Base-by-base conservation (phyloP, 64 coral and sea anemone species). In the Montipora foliosa region DNA sequence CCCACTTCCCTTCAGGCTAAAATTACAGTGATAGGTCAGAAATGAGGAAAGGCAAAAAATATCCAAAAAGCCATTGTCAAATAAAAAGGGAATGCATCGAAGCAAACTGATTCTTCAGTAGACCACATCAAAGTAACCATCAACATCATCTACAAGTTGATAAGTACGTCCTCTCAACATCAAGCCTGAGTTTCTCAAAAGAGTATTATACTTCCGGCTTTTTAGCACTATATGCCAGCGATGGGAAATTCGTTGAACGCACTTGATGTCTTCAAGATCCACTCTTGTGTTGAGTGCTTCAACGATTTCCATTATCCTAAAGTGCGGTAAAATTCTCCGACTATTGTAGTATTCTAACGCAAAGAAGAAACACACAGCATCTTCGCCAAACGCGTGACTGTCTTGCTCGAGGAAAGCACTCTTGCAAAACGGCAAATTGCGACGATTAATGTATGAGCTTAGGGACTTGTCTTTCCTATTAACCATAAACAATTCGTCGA, bases 141-240 rank as follows among this genome's bases (percentile, higher is more conserved):
- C 81, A 67, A 92, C 61, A 75, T 96, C 97, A 67, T 96, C 94
- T 14, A 96, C 69, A 13, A 98, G 78, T 81, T 93, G 20, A 89
- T 91, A 98, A 5, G 75, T 46, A 25, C 97, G 79, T 21, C 97
- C 94, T 80, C 97, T 76, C 46, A 98, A 84, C 48, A 55, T 96
- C 17, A 98, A 51, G 15, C 97, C 97, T 12, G 13, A 89, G 44
- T 47, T 75, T 64, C 76, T 68, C 67, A 98, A 79, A 73, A 48
- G 10, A 44, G 5, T 6, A 13, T 91, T 16, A 59, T 94, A 69
- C 77, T 91, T 87, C 58, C 94, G 93, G 4, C 51, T 98, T 45
- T 92, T 90, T 19, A 98, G 71, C 13, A 98, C 97, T 12, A 98
- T 98, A 45, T 98, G 91, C 97, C 97, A 98, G 12, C 86, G 86